phyloP scores from a whole-genome alignment of 1,140 invertebrate genomes.

The Drosophila neocordata region DNA sequence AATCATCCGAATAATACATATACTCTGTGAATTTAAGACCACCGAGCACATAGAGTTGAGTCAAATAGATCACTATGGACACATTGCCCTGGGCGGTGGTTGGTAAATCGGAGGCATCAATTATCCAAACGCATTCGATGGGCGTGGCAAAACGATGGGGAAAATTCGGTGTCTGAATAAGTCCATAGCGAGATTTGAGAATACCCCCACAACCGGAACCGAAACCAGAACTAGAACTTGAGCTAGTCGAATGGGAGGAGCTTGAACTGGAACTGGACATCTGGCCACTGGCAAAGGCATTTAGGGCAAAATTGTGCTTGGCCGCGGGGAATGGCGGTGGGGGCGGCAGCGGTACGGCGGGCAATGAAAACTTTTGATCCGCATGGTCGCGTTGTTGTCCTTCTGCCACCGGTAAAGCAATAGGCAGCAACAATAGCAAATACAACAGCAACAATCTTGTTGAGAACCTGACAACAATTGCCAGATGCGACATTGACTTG shows the following conservation, averaged over 20 bases:
- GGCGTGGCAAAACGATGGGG: slow-evolving; percentile 90
- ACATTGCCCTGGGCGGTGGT: slow-evolving; percentile 75
- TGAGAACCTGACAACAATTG: slow-evolving; percentile 39
- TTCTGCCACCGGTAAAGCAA: slow-evolving; percentile 23
- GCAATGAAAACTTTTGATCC: slow-evolving; percentile 71
- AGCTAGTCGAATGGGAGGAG: slow-evolving; percentile 14
- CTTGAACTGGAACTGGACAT: background rate
- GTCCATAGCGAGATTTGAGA: slow-evolving; percentile 85
- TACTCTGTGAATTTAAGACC: slow-evolving; percentile 93
- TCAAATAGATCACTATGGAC: slow-evolving; percentile 93
- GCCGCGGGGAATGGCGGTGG: slow-evolving; percentile 66
- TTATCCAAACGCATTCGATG: slow-evolving; percentile 93
- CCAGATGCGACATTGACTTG: slow-evolving; percentile 65
- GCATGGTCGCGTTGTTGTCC: slow-evolving; percentile 28
- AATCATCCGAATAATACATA: slow-evolving; percentile 89
- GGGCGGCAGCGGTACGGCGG: slow-evolving; percentile 70
- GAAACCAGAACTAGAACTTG: slow-evolving; percentile 23
- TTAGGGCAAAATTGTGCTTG: slow-evolving; percentile 67
- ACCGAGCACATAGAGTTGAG: slow-evolving; percentile 92
- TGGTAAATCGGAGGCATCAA: slow-evolving; percentile 87
- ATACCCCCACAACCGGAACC: slow-evolving; percentile 85
- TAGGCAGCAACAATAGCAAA: background rate
- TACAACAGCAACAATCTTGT: slow-evolving; percentile 46
- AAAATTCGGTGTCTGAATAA: slow-evolving; percentile 92
- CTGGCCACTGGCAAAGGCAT: slow-evolving; percentile 54